These are phyloP conservation scores for Strix occidentalis DNA, from an alignment of 2,797 vertebrate species.

Conservation along the genomic window DNA sequence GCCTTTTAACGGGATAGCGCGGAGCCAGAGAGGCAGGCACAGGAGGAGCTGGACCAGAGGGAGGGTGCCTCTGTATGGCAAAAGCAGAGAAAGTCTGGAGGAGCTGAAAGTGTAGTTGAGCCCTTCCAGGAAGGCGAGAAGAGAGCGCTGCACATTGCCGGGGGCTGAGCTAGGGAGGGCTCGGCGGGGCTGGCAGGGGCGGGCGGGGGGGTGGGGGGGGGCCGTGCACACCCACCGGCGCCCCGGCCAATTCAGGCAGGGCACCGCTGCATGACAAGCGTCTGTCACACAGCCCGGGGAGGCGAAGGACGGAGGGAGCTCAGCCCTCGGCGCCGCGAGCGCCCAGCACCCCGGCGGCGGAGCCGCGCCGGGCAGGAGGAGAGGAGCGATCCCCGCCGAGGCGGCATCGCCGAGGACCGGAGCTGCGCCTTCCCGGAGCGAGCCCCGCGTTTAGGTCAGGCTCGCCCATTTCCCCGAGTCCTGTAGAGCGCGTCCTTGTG, in stretches of 20 bases:
- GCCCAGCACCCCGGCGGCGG: background rate
- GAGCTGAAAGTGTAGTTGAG: constrained; percentile 36
- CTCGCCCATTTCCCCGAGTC: background rate
- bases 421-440: background rate
- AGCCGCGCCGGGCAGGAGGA: background rate
- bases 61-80: constrained; percentile 15
- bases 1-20: constrained; percentile 78
- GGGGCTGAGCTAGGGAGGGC: constrained; percentile 56
- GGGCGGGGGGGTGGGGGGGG: background rate
- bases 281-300: constrained; percentile 50
- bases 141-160: constrained; percentile 65
- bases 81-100: constrained; percentile 38
- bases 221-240: constrained; percentile 59
- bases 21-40: constrained; percentile 24
- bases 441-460: background rate
- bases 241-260: constrained; percentile 39
- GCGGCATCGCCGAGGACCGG: background rate
- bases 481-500: background rate
- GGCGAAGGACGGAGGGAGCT: background rate
- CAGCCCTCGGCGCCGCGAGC: background rate
- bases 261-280: constrained; percentile 70
- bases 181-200: background rate
- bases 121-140: constrained; percentile 44
- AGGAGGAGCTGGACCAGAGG: constrained; percentile 32
- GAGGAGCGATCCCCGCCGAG: background rate